Evolutionary conservation across 2,888 invertebrate genomes (phyloP), one percentile per base, ranked within the genome.

Genomic region (Sabatieria punctata): DNA sequence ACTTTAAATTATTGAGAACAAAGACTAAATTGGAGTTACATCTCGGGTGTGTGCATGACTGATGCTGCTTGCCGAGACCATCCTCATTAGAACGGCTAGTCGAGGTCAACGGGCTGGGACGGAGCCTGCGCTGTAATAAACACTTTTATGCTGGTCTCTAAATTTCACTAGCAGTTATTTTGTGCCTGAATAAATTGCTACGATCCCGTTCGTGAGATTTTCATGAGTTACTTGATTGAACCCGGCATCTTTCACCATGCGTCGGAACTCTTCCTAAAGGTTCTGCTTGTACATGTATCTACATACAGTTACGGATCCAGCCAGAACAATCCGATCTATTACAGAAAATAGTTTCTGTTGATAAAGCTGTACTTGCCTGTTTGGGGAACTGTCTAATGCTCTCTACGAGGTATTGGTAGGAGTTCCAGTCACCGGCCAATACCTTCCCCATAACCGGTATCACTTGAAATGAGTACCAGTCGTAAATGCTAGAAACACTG

Each of bases 331-430:
- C n/a, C n/a, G n/a, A n/a, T n/a, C n/a, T 19, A 13, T n/a, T 19
- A 39, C 11, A 18, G 40, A 18, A 18, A 15, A 11, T 39, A 27
- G 13, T 41, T 19, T 11, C 54, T 46, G 35, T 26, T 36, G 21
- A 33, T 19, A 42, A 27, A 27, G 30, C 43, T 39, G 25, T 15
- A 36, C 53, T 51, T 63, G 79, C 83, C 76, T 95, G 93, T 57
- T 80, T 77, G 0, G 97, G 97, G 70, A 99, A 97, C 66, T 82
- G 79, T 33, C 91, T 73, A 56, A 97, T 99, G 69, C 95, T 95
- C 70, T 97, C 95, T 0, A 97, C 91, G 37, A 97, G 75, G 69
- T 99, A 99, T 69, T 91, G 84, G 72, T 99, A 99, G 0, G 93
- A 80, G 51, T 84, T 77, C 85, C 88, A 95, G 70, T 97, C 84